phyloP scores from a whole-genome alignment of 2,888 invertebrate species.

The Ernsta delagoae region DNA sequence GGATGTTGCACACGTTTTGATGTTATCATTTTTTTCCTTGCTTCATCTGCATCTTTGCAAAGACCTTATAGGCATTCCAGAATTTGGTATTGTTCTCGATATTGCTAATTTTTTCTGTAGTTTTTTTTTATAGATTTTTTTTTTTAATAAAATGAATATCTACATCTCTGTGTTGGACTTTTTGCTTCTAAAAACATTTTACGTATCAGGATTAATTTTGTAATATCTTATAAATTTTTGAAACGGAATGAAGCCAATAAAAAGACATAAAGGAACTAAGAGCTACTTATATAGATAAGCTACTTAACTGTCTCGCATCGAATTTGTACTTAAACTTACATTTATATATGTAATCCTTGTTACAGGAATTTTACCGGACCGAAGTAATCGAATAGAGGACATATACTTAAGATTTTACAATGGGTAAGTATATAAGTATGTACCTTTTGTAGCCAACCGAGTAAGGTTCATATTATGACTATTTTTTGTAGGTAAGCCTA shows the following conservation, averaged over 20 bases:
- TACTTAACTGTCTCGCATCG: no score
- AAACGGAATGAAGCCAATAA: no score
- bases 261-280: no score
- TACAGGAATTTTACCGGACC: slow-evolving; percentile 75
- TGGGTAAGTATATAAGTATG: no score
- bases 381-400: slow-evolving; percentile 71
- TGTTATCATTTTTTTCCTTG: not conserved
- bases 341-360: slow-evolving; percentile 38
- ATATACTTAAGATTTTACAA: slow-evolving; percentile 77
- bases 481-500: no score
- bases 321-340: not conserved
- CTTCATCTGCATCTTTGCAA: not conserved
- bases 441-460: slow-evolving; percentile 46
- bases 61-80: not conserved
- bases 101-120: not conserved
- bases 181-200: no score
- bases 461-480: no score
- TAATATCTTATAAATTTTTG: no score
- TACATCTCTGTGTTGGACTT: no score
- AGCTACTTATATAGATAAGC: no score
- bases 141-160: not conserved
- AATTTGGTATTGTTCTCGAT: not conserved
- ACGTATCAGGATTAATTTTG: no score
- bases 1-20: not conserved
- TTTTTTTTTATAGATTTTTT: not conserved